Conservation (phyloP, 2,113 vertebrate species). For the Charina bottae region DNA sequence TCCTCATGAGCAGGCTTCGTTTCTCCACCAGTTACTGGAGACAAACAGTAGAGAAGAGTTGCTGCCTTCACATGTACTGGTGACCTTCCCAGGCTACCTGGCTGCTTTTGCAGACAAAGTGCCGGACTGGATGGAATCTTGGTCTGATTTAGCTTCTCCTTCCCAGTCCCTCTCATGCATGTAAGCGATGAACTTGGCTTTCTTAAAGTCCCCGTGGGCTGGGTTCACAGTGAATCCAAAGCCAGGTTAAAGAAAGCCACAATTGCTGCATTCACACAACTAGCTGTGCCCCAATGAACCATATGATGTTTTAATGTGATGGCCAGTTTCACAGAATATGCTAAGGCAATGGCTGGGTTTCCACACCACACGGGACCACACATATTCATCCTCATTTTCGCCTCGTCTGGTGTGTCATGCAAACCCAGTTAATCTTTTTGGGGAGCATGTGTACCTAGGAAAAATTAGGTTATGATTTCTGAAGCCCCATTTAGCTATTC, state of each 20-base stretch:
- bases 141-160: not conserved
- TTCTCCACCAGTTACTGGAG: not conserved
- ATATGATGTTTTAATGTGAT: not conserved
- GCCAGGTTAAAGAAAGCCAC: not conserved
- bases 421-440: not conserved
- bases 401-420: not conserved
- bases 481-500: not conserved
- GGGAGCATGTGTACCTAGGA: not conserved
- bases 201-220: not conserved
- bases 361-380: not conserved
- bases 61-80: not conserved
- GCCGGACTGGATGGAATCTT: not conserved
- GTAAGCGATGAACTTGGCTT: not conserved
- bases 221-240: not conserved
- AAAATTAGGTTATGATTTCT: not conserved
- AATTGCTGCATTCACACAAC: not conserved
- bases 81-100: not conserved
- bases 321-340: not conserved
- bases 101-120: not conserved
- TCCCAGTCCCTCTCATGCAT: not conserved
- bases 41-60: not conserved
- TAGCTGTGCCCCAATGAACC: not conserved
- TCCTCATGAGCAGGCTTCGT: not conserved
- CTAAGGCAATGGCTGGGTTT: not conserved
- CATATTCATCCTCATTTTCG: not conserved